Evolutionary conservation across 2,888 invertebrate genomes (phyloP).

Genomic region (Acleris cristana): DNA sequence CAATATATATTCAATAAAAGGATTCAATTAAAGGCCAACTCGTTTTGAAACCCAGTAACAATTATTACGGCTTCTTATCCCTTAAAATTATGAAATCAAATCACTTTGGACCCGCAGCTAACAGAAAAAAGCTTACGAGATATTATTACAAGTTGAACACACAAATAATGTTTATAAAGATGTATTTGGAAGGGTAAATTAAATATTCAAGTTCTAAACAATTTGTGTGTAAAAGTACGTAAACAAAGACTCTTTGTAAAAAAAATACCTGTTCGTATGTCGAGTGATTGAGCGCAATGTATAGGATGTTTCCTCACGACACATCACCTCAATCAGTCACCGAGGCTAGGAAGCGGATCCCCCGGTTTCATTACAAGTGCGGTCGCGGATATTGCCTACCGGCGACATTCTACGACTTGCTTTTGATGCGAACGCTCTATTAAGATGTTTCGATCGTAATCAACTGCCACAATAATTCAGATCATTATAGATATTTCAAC

Average conservation of each 20-base stretch:
- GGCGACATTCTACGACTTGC: conserved; percentile 44
- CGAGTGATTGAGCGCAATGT: background rate
- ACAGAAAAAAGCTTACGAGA: too few species aligned
- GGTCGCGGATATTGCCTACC: conserved; percentile 59
- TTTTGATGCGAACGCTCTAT: conserved; percentile 26
- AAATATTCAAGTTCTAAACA: too few species aligned
- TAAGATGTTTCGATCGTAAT: conserved; percentile 20
- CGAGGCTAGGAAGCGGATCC: conserved; percentile 50
- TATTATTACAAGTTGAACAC: too few species aligned
- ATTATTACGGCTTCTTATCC: too few species aligned
- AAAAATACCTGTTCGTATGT: background rate
- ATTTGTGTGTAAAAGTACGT: too few species aligned
- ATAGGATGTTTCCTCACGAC: conserved; percentile 8
- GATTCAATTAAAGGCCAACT: too few species aligned
- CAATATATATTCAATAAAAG: too few species aligned
- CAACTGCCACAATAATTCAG: conserved; percentile 4
- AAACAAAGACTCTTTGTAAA: background rate
- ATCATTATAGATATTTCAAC: background rate
- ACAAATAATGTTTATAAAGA: too few species aligned
- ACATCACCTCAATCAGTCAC: conserved; percentile 39
- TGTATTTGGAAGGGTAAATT: too few species aligned
- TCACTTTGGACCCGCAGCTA: too few species aligned
- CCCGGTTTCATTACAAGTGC: conserved; percentile 53
- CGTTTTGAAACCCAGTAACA: too few species aligned
- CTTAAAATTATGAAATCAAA: too few species aligned